Conservation (phyloP, 2,888 invertebrate species). For the Pristionchus entomophagus region DNA sequence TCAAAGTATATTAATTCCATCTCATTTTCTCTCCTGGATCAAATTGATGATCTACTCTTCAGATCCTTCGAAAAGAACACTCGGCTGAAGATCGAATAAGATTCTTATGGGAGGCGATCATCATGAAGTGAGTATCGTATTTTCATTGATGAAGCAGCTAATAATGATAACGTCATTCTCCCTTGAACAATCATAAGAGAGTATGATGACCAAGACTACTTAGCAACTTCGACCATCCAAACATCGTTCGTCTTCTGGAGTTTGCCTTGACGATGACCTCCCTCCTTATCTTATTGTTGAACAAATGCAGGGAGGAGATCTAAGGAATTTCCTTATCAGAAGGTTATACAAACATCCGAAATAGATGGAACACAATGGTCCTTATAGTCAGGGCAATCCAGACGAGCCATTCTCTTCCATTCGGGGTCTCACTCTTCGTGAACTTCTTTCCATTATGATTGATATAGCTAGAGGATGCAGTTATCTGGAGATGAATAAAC, state of each 20-base stretch:
- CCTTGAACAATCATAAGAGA: no score
- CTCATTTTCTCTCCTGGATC: background rate
- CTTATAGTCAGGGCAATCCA: background rate
- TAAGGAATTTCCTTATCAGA: conserved; percentile 89
- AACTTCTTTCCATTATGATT: conserved; percentile 91
- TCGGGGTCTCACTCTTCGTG: conserved; percentile 80
- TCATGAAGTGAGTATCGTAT: conserved; percentile 83
- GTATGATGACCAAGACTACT: no score
- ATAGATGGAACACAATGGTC: no score
- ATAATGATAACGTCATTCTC: no score
- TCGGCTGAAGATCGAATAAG: conserved; percentile 88
- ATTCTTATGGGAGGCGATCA: conserved; percentile 94
- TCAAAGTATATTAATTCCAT: conserved; percentile 84
- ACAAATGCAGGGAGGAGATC: conserved; percentile 96
- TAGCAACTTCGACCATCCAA: conserved; percentile 93
- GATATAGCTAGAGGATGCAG: conserved; percentile 96
- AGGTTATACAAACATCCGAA: no score
- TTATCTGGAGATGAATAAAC: conserved; percentile 96
- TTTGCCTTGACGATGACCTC: conserved; percentile 92
- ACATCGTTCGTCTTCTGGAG: conserved; percentile 91
- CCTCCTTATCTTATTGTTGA: conserved; percentile 92
- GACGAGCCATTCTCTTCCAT: background rate
- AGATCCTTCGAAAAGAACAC: conserved; percentile 93
- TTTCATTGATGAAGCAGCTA: background rate
- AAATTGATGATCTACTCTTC: background rate